Percentiles rank a stretch among this genome's conserved stretches.
Conservation (phyloP, 2,113 vertebrate species). For the Paradisaea rubra region DNA sequence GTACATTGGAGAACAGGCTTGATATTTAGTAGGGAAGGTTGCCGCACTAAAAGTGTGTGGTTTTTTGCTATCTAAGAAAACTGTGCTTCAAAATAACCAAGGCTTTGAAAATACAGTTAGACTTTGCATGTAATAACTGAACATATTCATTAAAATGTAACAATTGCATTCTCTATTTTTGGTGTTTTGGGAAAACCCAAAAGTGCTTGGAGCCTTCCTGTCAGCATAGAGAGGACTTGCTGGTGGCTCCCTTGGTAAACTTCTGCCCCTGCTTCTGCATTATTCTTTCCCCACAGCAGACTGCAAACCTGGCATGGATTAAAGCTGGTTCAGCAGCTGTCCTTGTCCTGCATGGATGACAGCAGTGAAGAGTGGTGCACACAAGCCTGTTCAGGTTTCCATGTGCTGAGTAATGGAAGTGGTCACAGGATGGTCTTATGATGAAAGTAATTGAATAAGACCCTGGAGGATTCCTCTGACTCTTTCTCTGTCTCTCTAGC, state of each 20-base stretch:
- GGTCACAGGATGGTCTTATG: neutral
- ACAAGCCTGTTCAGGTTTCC: neutral
- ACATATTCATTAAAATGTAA: neutral
- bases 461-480: neutral
- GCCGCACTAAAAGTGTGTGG: neutral
- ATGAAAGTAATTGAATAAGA: neutral
- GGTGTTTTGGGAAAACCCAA: neutral
- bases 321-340: constrained; percentile 28
- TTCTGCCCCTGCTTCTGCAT: neutral
- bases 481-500: neutral
- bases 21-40: neutral
- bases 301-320: neutral
- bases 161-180: neutral
- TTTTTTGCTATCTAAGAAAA: neutral
- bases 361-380: neutral
- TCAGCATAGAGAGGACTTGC: neutral
- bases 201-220: neutral
- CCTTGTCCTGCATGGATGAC: neutral
- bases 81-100: neutral
- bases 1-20: neutral
- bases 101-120: neutral
- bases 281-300: neutral
- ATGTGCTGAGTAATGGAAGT: constrained; percentile 33
- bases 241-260: neutral
- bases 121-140: neutral